These are phyloP conservation scores for Lithodes maja DNA, from an alignment of 2,888 invertebrate genomes.

Conservation along the genomic window DNA sequence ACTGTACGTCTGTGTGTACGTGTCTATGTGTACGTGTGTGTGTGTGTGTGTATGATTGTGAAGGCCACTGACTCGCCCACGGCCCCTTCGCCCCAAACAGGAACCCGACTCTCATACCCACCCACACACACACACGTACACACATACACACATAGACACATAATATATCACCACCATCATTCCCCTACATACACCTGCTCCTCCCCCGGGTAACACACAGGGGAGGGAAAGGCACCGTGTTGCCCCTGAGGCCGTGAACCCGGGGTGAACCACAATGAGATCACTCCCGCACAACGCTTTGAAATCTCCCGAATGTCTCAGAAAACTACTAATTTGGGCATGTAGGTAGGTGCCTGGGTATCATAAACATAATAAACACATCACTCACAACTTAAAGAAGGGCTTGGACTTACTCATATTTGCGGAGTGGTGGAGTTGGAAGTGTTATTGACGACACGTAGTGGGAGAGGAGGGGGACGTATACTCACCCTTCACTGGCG, in stretches of 20 bases:
- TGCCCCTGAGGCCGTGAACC: background rate
- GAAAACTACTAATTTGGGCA: background rate
- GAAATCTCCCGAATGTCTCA: background rate
- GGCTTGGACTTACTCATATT: background rate
- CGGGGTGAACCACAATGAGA: background rate
- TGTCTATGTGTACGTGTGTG: background rate
- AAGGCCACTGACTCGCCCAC: slow-evolving; percentile 11
- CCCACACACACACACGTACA: background rate
- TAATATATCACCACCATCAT: background rate
- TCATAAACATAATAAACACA: background rate
- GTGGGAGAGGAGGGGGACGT: background rate
- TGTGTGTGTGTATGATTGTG: background rate
- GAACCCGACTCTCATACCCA: background rate
- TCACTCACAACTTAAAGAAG: background rate
- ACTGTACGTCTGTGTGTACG: background rate
- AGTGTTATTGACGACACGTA: background rate
- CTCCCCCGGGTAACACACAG: background rate
- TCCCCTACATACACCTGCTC: background rate
- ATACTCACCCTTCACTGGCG: background rate
- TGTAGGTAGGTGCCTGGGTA: background rate
- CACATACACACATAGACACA: slow-evolving; percentile 15
- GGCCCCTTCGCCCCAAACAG: background rate
- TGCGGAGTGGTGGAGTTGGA: background rate
- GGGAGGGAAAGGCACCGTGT: background rate
- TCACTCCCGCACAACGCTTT: background rate